A percentile compares a stretch with the other conserved stretches of the same genome.
phyloP scores from a whole-genome alignment of 1,140 invertebrate genomes.

The Tetragonula clypearis region DNA sequence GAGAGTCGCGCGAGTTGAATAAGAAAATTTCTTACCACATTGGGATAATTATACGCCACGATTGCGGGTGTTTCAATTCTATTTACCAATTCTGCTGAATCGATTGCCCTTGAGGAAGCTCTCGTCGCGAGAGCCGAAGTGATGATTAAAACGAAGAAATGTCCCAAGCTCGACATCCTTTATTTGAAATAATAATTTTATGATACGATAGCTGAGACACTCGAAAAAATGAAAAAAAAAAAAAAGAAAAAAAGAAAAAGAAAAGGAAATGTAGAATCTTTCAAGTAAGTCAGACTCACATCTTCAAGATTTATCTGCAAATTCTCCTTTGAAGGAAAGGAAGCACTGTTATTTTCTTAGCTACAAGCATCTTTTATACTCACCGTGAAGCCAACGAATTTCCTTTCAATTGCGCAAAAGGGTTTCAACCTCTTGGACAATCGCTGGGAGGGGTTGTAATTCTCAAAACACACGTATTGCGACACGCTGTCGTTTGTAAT shows the following conservation, averaged over 20 bases:
- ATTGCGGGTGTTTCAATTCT: not conserved
- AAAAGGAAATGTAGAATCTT: not conserved
- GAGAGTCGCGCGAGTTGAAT: not conserved
- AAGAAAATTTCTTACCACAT: not conserved
- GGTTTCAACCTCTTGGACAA: not conserved
- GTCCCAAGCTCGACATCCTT: not conserved
- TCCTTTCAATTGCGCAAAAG: constrained; percentile 1
- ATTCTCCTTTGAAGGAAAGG: not conserved
- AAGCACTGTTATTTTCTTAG: not conserved
- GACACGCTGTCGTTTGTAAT: not conserved
- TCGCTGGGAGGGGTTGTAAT: not conserved
- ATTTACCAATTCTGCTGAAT: not conserved
- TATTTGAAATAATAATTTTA: not conserved
- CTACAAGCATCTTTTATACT: constrained; percentile 35
- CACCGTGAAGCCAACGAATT: constrained; percentile 36
- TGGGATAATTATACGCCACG: not conserved
- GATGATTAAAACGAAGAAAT: not conserved
- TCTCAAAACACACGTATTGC: not conserved
- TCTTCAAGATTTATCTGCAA: not conserved
- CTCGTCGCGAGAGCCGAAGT: not conserved
- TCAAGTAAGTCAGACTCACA: constrained; percentile 1
- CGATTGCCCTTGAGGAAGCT: not conserved
- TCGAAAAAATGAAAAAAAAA: too few species aligned
- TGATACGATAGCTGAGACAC: too few species aligned
- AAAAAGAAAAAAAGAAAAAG: not conserved